Base-by-base conservation (phyloP, 2,113 vertebrate genomes). In the Lonchura striata region DNA sequence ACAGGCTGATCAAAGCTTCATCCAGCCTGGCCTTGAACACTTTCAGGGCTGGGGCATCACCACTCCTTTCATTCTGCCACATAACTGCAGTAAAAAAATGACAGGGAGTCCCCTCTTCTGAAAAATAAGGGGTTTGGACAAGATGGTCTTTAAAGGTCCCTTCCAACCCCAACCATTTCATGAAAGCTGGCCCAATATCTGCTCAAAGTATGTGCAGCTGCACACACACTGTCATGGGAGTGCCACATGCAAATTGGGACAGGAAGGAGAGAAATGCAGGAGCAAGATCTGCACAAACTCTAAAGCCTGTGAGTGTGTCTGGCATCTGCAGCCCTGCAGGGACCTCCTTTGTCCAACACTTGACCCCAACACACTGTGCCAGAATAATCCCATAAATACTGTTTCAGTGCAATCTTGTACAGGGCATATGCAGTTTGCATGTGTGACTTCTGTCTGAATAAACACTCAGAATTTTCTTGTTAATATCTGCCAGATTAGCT, bases 191-290 rank as follows among this genome's bases (percentile, higher is more conserved):
- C 13, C 6, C 4, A 7, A 1, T 2, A 11, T 7, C 39, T 52
- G 46, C 12, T 46, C 28, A 53, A 33, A 65, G n/a, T 50, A 53
- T 2, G 12, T 28, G 14, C 21, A 8, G 25, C n/a, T n/a, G 7
- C 60, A 35, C 15, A 2, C 49, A 65, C 35, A 2, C 9, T 11
- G 23, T 18, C n/a, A 75, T 59, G 75, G 39, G 11, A 42, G 9
- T 4, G 10, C 2, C n/a, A n/a, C 0, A 0, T 37, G 79, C 23
- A n/a, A 27, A 39, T 0, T 31, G 18, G 35, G 33, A 14, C 9
- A 13, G 71, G n/a, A 37, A 71, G 50, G 22, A 47, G 39, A 37
- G 50, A 42, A 52, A 25, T 1, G 2, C 2, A 3, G 69, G 33
- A 86, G 14, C 10, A 64, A 41, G 57, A 7, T 24, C 44, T 76